Evolutionary conservation across 2,113 vertebrate species (phyloP), one percentile per base, ranked within the genome.

Genomic region (Oreocharis arfaki): DNA sequence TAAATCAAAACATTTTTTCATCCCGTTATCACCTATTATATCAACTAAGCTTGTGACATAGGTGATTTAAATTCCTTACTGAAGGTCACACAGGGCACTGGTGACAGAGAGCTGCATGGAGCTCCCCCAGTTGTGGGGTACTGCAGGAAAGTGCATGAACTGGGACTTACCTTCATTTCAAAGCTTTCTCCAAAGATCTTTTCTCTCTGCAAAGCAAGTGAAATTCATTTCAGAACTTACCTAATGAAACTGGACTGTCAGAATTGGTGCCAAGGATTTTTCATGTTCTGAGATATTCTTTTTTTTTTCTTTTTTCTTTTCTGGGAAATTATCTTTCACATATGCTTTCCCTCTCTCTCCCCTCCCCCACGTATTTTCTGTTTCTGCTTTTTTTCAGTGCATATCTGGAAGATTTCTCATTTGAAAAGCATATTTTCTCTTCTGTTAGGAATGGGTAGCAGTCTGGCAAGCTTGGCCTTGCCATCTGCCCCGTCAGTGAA

Each of bases 1-100:
- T 57, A 93, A 94, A 76, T 35, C 37, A 61, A 79, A 88, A 80
- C 5, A 68, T 59, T 65, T 87, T 90, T 86, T 83, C 47, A 74
- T 70, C 39, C 28, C 0, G 1, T 90, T 95, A 91, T 92, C 86
- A 92, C 35, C 44, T 59, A 46, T 93, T 85, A n/a, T 61, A 75
- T 93, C 91, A 89, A 83, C 2, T 2, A 70, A 67, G 19, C 52
- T 92, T 92, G 77, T 92, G 60, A 41, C 22, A 67, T 21, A 78
- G 76, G 64, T 87, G 91, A 87, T 92, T 89, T 91, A 95, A 86
- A 96, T 93, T 96, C 94, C 69, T 92, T 89, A 59, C 35, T 27
- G 77, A 84, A 75, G 84, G 83, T 95, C 52, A 91, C 37, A 77
- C 19, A 59, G 76, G 47, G 21, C 63, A 78, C 10, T 39, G 9